Evolutionary conservation across 1,140 invertebrate genomes (phyloP).

Genomic region (Calliphora vicina): DNA sequence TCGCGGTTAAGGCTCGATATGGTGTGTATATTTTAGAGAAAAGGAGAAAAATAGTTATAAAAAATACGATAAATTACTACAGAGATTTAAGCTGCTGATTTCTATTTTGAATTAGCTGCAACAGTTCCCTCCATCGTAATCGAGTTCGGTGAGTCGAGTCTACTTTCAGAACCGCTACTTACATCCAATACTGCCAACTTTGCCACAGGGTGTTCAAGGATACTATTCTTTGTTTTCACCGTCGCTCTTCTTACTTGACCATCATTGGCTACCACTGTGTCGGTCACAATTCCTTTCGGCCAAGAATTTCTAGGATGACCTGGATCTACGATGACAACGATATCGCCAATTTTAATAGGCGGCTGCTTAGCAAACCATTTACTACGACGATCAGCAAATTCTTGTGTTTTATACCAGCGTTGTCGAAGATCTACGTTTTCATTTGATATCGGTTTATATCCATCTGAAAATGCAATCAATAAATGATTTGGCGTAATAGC

Average conservation of each 20-base stretch:
- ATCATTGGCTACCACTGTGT: background rate
- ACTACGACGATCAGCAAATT: slow-evolving; percentile 25
- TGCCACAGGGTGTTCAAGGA: background rate
- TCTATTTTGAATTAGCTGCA: no score
- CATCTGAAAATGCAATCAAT: slow-evolving; percentile 7
- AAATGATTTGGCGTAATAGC: slow-evolving; percentile 38
- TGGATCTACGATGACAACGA: background rate
- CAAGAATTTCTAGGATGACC: no score
- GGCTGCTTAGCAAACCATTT: slow-evolving; percentile 39
- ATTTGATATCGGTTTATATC: background rate
- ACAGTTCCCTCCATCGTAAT: no score
- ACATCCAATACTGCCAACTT: slow-evolving; percentile 3
- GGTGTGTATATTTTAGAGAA: no score
- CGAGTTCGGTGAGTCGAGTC: no score
- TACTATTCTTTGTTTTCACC: background rate
- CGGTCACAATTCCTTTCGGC: background rate
- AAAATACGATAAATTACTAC: no score
- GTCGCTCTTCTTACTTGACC: slow-evolving; percentile 23
- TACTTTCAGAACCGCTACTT: no score
- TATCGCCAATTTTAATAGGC: background rate
- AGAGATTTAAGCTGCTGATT: no score
- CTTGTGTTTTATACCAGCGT: slow-evolving; percentile 27
- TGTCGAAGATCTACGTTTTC: slow-evolving; percentile 15
- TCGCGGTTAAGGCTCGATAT: no score
- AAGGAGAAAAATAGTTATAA: no score